These are phyloP conservation scores for Pasiphila rectangulata DNA, from an alignment of 2,888 invertebrate genomes.

Conservation along the genomic window DNA sequence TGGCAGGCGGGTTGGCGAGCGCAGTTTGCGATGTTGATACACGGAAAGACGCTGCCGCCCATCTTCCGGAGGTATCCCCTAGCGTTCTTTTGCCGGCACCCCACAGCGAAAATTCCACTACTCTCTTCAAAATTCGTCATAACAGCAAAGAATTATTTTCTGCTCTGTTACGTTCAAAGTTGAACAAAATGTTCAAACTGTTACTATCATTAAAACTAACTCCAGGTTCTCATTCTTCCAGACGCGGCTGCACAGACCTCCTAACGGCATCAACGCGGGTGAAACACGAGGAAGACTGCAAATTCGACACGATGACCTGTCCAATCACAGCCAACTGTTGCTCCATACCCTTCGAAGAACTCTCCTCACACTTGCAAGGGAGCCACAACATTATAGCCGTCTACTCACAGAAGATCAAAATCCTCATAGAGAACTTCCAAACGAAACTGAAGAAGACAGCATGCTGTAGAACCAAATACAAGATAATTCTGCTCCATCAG, in stretches of 20 bases:
- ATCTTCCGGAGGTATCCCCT: too few species aligned
- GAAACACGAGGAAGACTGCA: slow-evolving; percentile 73
- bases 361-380: slow-evolving; percentile 63
- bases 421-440: slow-evolving; percentile 75
- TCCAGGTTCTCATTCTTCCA: slow-evolving; percentile 44
- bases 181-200: too few species aligned
- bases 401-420: slow-evolving; percentile 74
- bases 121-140: too few species aligned
- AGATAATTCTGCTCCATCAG: slow-evolving; percentile 68
- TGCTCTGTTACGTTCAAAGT: too few species aligned
- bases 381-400: slow-evolving; percentile 72
- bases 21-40: too few species aligned
- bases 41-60: too few species aligned
- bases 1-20: too few species aligned
- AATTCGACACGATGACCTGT: slow-evolving; percentile 70
- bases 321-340: slow-evolving; percentile 72
- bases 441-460: slow-evolving; percentile 73
- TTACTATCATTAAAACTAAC: neutral
- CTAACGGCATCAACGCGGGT: slow-evolving; percentile 61
- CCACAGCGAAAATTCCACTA: too few species aligned
- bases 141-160: too few species aligned
- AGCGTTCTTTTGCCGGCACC: too few species aligned
- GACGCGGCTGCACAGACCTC: slow-evolving; percentile 73
- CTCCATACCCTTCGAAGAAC: slow-evolving; percentile 67
- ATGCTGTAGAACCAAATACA: slow-evolving; percentile 74